phyloP scores from a whole-genome alignment of 2,113 vertebrate species.

The Balaeniceps rex region DNA sequence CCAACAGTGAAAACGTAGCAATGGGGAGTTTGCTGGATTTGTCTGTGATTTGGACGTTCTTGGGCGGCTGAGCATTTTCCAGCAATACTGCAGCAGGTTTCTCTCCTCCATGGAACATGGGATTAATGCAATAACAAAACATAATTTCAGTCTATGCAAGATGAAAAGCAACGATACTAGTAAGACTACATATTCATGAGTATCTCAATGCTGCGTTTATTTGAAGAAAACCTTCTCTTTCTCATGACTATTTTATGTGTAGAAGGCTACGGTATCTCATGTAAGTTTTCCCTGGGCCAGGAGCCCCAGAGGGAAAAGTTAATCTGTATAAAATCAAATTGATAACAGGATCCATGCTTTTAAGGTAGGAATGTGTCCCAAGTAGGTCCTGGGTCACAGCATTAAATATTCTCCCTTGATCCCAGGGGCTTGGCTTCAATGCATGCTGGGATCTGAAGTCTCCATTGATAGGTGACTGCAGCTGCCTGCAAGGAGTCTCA shows the following conservation, averaged over 20 bases:
- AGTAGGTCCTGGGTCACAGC: not conserved
- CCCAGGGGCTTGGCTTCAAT: not conserved
- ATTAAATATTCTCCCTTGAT: not conserved
- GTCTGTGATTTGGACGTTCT: not conserved
- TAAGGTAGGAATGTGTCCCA: not conserved
- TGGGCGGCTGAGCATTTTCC: not conserved
- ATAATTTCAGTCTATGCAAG: not conserved
- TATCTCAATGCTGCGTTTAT: not conserved
- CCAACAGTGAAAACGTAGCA: not conserved
- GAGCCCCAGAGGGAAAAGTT: not conserved
- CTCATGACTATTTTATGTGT: not conserved
- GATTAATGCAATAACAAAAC: not conserved
- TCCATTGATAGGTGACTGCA: not conserved
- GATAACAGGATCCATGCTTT: not conserved
- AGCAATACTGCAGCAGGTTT: not conserved
- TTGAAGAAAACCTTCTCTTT: not conserved
- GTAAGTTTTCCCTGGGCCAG: not conserved
- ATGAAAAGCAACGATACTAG: not conserved
- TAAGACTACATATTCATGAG: not conserved
- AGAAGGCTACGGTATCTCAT: not conserved
- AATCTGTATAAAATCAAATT: not conserved
- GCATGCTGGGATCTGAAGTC: not conserved
- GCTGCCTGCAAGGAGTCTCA: not conserved
- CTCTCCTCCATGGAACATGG: not conserved
- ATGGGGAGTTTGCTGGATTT: not conserved